Conservation (phyloP, 2,888 invertebrate genomes). For the Tuta absoluta region DNA sequence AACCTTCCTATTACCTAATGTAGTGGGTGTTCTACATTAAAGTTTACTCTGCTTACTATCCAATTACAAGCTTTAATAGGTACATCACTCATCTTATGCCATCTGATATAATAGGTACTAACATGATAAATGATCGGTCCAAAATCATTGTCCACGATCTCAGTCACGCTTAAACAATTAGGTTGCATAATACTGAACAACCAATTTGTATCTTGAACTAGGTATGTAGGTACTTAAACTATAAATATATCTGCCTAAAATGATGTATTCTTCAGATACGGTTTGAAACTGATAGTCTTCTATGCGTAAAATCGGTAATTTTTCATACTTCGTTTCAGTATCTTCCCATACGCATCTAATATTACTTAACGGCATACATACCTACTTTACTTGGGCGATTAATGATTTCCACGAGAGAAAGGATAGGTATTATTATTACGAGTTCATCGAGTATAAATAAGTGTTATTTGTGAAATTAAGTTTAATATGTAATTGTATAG, state of each 20-base stretch:
- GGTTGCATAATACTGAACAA: constrained; percentile 45
- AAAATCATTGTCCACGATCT: constrained; percentile 34
- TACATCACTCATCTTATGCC: constrained; percentile 16
- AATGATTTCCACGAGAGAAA: neutral
- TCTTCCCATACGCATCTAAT: constrained; percentile 16
- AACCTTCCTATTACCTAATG: no score
- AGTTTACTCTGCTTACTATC: neutral
- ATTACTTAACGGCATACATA: constrained; percentile 11
- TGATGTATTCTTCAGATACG: constrained; percentile 39
- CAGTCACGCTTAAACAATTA: constrained; percentile 53
- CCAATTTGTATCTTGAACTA: constrained; percentile 35
- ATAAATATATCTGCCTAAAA: no score
- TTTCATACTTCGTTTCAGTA: neutral
- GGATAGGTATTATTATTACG: neutral
- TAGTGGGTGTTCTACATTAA: neutral
- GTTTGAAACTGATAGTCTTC: constrained; percentile 20
- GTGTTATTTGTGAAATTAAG: no score
- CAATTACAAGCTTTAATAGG: constrained; percentile 2
- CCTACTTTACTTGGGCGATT: constrained; percentile 2
- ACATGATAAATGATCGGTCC: constrained; percentile 25
- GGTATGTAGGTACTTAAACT: no score
- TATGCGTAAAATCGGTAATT: constrained; percentile 17
- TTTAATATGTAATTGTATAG: no score
- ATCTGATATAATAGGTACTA: constrained; percentile 19
- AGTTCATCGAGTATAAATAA: neutral